Evolutionary conservation across 1,140 invertebrate species (phyloP).

Genomic region (Neuroterus valhalla): DNA sequence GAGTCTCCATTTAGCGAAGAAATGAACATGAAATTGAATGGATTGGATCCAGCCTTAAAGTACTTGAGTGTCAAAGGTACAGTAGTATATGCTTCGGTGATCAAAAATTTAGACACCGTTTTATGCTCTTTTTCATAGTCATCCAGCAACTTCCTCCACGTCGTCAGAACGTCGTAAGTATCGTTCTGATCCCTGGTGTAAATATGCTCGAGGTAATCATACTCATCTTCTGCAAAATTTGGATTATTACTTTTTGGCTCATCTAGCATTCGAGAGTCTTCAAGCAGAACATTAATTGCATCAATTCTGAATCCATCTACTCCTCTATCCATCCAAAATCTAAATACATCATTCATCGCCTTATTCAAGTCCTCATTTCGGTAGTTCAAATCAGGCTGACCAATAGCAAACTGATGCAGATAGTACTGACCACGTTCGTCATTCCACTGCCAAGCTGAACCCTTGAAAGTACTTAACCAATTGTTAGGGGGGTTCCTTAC

Average conservation of each 20-base stretch:
- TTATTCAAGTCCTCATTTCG: conserved; percentile 76
- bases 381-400: conserved; percentile 84
- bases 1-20: conserved; percentile 73
- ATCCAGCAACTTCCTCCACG: conserved; percentile 79
- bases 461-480: conserved; percentile 71
- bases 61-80: conserved; percentile 77
- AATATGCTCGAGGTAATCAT: conserved; percentile 78
- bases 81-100: conserved; percentile 79
- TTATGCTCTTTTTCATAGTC: conserved; percentile 71
- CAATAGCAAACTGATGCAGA: conserved; percentile 77
- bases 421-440: conserved; percentile 77
- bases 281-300: conserved; percentile 77
- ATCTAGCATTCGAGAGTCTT: conserved; percentile 76
- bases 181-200: conserved; percentile 79
- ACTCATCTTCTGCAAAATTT: conserved; percentile 72
- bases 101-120: conserved; percentile 73
- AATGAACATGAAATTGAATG: conserved; percentile 79
- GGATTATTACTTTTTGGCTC: conserved; percentile 74
- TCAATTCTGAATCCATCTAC: conserved; percentile 84
- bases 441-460: conserved; percentile 78
- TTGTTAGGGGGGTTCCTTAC: conserved; percentile 61
- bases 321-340: conserved; percentile 81
- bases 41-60: conserved; percentile 77
- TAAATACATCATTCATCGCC: conserved; percentile 77
- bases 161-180: conserved; percentile 78